Evolutionary conservation across 1,140 invertebrate species (phyloP).

Genomic region (Cyclargus thomasi): DNA sequence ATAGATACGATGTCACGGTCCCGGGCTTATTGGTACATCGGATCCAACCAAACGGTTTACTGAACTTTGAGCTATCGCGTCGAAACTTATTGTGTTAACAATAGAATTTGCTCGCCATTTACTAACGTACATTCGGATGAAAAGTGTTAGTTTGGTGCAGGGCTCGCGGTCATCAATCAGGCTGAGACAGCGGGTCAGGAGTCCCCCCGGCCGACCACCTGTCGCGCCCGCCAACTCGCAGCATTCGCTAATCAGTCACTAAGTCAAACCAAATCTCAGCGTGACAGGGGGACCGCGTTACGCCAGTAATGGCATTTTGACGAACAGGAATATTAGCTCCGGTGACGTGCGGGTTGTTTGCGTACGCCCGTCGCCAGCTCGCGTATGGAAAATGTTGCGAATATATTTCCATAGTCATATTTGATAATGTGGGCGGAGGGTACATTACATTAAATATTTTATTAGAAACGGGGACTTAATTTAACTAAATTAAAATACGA

Average conservation of each 20-base stretch:
- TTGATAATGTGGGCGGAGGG: not conserved
- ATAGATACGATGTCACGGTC: too few species aligned
- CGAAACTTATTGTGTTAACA: not conserved
- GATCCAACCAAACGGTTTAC: too few species aligned
- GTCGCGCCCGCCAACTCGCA: constrained; percentile 41
- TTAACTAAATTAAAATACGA: not conserved
- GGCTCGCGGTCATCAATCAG: constrained; percentile 55
- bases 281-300: constrained; percentile 52
- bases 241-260: constrained; percentile 70
- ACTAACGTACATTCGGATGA: constrained; percentile 11
- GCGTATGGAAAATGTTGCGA: constrained; percentile 1
- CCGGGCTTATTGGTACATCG: too few species aligned
- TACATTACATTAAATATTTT: not conserved
- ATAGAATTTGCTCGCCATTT: not conserved
- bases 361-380: constrained; percentile 5
- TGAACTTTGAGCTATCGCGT: not conserved
- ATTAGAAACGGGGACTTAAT: not conserved
- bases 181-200: constrained; percentile 44
- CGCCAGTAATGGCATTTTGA: constrained; percentile 60
- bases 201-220: constrained; percentile 41
- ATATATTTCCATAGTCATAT: constrained; percentile 5
- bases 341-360: constrained; percentile 35
- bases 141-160: constrained; percentile 22
- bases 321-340: constrained; percentile 54
- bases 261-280: constrained; percentile 67